Base-by-base conservation (phyloP, 1,140 invertebrate species). In the Scaptodrosophila lebanonensis region DNA sequence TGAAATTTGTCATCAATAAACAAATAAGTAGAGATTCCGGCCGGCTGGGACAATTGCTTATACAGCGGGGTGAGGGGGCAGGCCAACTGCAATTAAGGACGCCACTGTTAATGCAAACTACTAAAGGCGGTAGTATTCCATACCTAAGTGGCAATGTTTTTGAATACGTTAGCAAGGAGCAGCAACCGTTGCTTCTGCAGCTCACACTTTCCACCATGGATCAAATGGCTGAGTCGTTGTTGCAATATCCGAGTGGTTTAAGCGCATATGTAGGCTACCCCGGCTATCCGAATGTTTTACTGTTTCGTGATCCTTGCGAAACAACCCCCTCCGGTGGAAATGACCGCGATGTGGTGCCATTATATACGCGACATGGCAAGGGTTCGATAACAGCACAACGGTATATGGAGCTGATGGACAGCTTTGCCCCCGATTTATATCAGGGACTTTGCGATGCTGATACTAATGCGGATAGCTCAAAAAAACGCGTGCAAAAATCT, bases 371-470 rank as follows among this genome's bases (percentile, higher is more conserved):
- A 73, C 88, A 89, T 64, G 95, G 94, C 32, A 93, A 93, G 87
- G 88, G 89, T 44, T 86, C 89, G 47, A 45, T 95, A 11, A 90
- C 90, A 50, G 72, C 91, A 6, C 86, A 92, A 9, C 87, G 85
- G 73, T 85, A 94, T 86, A 93, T 95, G 91, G 89, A 94, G 68
- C 77, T 93, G 30, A 90, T 95, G 30, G 92, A 95, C 88, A 85
- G 89, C 58, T 92, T 93, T 79, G 91, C 91, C 87, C 94, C 95
- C 38, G 93, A 95, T 87, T 90, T 94, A 66, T 95, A 93, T 87
- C 90, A 94, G 75, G 91, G 92, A 12, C 87, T 97, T 49, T 92
- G 91, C 84, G 94, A 97, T 89, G 91, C 93, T n/a, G 93, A 95
- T 67, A 95, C 93, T 17, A 90, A 93, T 73, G 67, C 87, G 2